A percentile compares a stretch with the other conserved stretches of the same genome.
Evolutionary conservation across 2,888 invertebrate species (phyloP).

Genomic region (Cerastoderma edule): DNA sequence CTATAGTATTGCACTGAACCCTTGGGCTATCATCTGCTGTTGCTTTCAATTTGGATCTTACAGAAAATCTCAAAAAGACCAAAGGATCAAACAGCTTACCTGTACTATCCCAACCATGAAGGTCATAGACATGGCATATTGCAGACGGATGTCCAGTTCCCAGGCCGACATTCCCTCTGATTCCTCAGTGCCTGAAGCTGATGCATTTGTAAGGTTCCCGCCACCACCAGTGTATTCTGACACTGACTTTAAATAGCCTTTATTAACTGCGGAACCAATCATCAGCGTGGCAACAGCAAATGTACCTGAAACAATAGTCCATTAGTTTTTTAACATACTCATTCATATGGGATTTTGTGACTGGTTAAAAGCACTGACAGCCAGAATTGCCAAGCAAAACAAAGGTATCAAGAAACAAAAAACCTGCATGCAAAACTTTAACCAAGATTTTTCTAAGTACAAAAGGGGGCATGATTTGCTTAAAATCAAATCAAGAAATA

Average conservation of each 20-base stretch:
- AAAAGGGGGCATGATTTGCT: no score
- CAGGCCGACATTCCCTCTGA: constrained; percentile 32
- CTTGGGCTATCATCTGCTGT: no score
- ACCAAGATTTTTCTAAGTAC: no score
- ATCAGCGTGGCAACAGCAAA: constrained; percentile 94
- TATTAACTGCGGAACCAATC: constrained; percentile 91
- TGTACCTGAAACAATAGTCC: constrained; percentile 84
- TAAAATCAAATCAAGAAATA: no score
- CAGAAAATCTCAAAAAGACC: background rate
- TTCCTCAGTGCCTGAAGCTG: background rate
- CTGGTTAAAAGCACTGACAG: no score
- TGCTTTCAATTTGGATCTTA: no score
- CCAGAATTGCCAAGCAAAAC: no score
- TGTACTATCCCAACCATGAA: constrained; percentile 87
- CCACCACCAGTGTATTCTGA: background rate
- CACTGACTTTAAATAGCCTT: constrained; percentile 58
- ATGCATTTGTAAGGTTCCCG: background rate
- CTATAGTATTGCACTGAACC: no score
- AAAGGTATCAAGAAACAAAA: no score
- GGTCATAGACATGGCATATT: constrained; percentile 90
- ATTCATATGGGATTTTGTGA: no score
- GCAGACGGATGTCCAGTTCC: constrained; percentile 62
- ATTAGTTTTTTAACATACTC: no score
- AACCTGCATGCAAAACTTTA: no score
- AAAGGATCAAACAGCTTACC: constrained; percentile 59